Conservation (phyloP, 1,140 invertebrate genomes). For the Achatina immaculata region DNA sequence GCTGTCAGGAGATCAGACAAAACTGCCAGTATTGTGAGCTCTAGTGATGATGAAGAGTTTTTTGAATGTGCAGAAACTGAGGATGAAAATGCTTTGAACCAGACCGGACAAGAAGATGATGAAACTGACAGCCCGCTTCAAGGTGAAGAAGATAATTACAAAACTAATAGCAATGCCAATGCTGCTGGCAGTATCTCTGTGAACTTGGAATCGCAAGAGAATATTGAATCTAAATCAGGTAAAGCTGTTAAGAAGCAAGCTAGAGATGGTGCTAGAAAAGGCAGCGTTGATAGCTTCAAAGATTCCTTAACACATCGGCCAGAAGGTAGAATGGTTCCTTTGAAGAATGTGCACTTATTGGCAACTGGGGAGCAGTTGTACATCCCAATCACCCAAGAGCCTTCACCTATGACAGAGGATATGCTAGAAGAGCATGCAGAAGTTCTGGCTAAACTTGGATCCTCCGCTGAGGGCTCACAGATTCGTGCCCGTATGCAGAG, state of each 20-base stretch:
- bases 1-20: background rate
- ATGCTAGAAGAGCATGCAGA: slow-evolving; percentile 94
- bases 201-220: slow-evolving; percentile 26
- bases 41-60: slow-evolving; percentile 81
- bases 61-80: slow-evolving; percentile 79
- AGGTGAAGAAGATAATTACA: slow-evolving; percentile 5
- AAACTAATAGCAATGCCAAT: background rate
- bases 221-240: slow-evolving; percentile 33
- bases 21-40: slow-evolving; percentile 47
- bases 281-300: slow-evolving; percentile 48
- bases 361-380: slow-evolving; percentile 75
- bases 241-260: slow-evolving; percentile 6
- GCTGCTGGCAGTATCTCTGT: slow-evolving; percentile 14
- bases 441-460: slow-evolving; percentile 85
- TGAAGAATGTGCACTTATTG: slow-evolving; percentile 58
- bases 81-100: slow-evolving; percentile 63
- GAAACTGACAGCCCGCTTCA: slow-evolving; percentile 33
- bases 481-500: slow-evolving; percentile 93
- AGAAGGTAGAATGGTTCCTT: slow-evolving; percentile 79
- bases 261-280: slow-evolving; percentile 28
- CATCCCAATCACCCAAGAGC: slow-evolving; percentile 92
- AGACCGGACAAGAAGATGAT: slow-evolving; percentile 36
- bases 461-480: slow-evolving; percentile 85
- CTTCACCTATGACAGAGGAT: slow-evolving; percentile 96
- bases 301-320: slow-evolving; percentile 71